phyloP scores from a whole-genome alignment of 2,113 vertebrate species.

The Odontophorus gujanensis region DNA sequence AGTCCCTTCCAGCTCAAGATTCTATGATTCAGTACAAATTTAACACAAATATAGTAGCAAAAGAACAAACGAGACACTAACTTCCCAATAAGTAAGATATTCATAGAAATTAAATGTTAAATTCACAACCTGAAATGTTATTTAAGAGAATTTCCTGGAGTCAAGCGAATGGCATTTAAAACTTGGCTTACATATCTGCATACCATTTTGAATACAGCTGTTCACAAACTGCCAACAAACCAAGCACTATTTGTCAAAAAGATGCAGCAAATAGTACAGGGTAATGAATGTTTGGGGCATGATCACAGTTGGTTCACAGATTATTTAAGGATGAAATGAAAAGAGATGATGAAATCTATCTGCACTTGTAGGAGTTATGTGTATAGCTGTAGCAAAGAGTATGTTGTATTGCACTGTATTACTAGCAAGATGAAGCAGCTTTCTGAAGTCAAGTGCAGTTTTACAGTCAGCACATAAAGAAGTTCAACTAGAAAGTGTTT shows the following conservation, averaged over 20 bases:
- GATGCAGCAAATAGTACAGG: neutral
- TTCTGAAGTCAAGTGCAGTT: neutral
- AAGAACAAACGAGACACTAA: neutral
- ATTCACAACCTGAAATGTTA: neutral
- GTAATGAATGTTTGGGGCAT: neutral
- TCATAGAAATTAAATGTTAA: neutral
- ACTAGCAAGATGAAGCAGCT: neutral
- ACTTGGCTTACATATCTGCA: neutral
- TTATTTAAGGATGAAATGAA: neutral
- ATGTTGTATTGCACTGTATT: neutral
- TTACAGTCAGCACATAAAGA: neutral
- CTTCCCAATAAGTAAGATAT: neutral
- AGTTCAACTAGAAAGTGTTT: neutral
- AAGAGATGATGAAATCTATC: neutral
- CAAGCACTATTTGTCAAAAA: neutral
- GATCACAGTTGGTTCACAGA: neutral
- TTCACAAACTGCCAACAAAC: neutral
- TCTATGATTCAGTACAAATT: neutral
- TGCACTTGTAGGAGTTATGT: neutral
- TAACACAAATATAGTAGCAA: neutral
- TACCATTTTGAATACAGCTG: neutral
- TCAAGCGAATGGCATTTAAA: neutral
- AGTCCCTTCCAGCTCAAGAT: too few species aligned
- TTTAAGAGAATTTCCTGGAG: neutral
- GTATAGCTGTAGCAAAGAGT: neutral